Base-by-base conservation (phyloP, 2,888 invertebrate species). In the Acanthosepion pharaonis region DNA sequence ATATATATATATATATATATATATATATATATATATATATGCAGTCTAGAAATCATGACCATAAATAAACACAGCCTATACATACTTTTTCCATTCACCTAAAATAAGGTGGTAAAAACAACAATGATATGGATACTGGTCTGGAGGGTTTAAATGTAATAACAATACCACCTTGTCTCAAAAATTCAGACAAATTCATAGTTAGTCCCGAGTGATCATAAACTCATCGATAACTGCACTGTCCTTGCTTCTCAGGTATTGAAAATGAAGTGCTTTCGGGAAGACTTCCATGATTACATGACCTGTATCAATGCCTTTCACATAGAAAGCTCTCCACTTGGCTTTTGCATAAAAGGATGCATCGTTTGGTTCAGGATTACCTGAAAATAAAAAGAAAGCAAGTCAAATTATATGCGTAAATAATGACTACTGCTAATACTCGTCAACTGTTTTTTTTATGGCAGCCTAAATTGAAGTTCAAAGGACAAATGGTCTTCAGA, bases 301-400 rank as follows among this genome's bases (percentile, higher is more conserved):
- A 20, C 95, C 95, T 0, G 95, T 95, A 11, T 95, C 93, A 25
- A 94, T n/a, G 2, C 95, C 95, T 59, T 92, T 48, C n/a, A 94
- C 93, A 49, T 95, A 94, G 91, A 55, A 94, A 5, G 95, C 95
- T 23, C 95, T 91, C 95, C 95, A 95, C 48, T 94, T 94, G 23
- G 95, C 94, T 42, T 91, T 33, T 20, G 93, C 94, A 25, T 49
- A 48, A 91, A 95, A 95, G 55, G 95, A 94, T 23, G 95, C 95
- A 93, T 95, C 95, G 33, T 95, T 95, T 42, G 94, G 94, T 48
- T 95, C 95, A 6, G 95, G 95, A 91, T 95, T 95, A 49, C 95
- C 95, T 95, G 95, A 18, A 91, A 94, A 51, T 20, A 51, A 49
- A 59, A 78, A 94, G 28, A 25, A 94, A 53, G 48, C 9, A 4